Evolutionary conservation across 2,113 vertebrate genomes (phyloP).

Genomic region (Dendrocopos noguchii): DNA sequence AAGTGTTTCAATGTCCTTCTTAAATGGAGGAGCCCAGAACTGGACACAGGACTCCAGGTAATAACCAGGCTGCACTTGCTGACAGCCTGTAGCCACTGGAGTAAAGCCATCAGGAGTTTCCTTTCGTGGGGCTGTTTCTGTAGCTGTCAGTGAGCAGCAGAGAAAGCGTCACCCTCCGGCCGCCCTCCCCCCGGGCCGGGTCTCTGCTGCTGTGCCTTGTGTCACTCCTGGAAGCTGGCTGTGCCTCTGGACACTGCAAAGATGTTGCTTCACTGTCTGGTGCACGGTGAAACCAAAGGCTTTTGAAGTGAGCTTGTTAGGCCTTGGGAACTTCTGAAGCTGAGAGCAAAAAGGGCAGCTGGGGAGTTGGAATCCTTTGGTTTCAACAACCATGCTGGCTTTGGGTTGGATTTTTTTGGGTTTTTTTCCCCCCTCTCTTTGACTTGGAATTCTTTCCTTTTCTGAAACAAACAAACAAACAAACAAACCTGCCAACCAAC

Average conservation of each 20-base stretch:
- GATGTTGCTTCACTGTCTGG: constrained; percentile 52
- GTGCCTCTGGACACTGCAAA: constrained; percentile 46
- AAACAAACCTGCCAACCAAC: no score
- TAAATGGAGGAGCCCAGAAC: no score
- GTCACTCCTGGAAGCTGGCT: not conserved
- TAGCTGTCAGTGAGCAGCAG: constrained; percentile 70
- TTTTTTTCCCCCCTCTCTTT: not conserved
- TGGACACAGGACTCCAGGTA: not conserved
- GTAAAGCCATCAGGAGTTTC: constrained; percentile 29
- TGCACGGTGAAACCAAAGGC: constrained; percentile 31
- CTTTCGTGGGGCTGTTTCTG: constrained; percentile 54
- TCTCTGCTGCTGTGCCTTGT: constrained; percentile 29
- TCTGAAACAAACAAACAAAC: not conserved
- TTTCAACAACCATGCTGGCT: not conserved
- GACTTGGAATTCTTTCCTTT: not conserved
- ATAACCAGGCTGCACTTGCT: constrained; percentile 22
- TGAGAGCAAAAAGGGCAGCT: constrained; percentile 10
- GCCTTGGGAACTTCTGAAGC: constrained; percentile 23
- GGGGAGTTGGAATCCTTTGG: constrained; percentile 26
- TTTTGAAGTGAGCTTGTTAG: constrained; percentile 56
- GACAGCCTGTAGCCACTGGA: constrained; percentile 30
- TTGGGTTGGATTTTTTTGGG: not conserved
- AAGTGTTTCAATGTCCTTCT: no score
- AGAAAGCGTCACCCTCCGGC: constrained; percentile 43
- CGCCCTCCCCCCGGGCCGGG: constrained; percentile 43